phyloP scores from a whole-genome alignment of 2,113 vertebrate species.

The Perca flavescens region DNA sequence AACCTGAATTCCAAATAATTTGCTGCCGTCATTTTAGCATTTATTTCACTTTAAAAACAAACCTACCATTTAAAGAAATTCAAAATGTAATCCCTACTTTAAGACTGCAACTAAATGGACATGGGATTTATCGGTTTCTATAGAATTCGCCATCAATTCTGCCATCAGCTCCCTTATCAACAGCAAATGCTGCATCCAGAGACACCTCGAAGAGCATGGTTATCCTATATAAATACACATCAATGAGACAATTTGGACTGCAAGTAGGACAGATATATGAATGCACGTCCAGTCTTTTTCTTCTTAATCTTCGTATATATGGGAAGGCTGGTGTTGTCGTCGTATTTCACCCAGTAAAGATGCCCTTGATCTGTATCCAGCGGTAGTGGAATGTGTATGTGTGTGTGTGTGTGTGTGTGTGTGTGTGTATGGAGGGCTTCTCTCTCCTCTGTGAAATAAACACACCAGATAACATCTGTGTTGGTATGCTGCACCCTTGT shows the following conservation, averaged over 20 bases:
- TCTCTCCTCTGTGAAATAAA: slow-evolving; percentile 56
- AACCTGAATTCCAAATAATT: neutral
- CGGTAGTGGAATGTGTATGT: slow-evolving; percentile 1
- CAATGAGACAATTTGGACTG: slow-evolving; percentile 43
- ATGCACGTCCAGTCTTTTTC: neutral
- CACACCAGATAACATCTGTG: slow-evolving; percentile 77
- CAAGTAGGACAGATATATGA: slow-evolving; percentile 35
- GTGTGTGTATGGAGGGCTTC: neutral
- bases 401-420: slow-evolving; percentile 27
- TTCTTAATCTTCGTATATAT: slow-evolving; percentile 42
- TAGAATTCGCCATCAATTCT: neutral
- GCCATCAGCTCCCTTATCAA: slow-evolving; percentile 30
- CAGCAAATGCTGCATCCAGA: slow-evolving; percentile 17
- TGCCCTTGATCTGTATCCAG: slow-evolving; percentile 73
- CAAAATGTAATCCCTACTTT: neutral
- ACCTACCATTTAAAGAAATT: neutral
- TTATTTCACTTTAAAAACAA: neutral
- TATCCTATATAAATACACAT: slow-evolving; percentile 39
- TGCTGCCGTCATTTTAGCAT: neutral
- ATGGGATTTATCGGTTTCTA: neutral
- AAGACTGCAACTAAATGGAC: slow-evolving; percentile 1
- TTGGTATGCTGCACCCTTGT: slow-evolving; percentile 83
- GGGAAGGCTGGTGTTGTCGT: slow-evolving; percentile 50
- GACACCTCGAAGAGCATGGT: slow-evolving; percentile 28
- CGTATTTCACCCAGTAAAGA: slow-evolving; percentile 48